Base-by-base conservation (phyloP, 2,113 vertebrate species). In the Leptosomus discolor region DNA sequence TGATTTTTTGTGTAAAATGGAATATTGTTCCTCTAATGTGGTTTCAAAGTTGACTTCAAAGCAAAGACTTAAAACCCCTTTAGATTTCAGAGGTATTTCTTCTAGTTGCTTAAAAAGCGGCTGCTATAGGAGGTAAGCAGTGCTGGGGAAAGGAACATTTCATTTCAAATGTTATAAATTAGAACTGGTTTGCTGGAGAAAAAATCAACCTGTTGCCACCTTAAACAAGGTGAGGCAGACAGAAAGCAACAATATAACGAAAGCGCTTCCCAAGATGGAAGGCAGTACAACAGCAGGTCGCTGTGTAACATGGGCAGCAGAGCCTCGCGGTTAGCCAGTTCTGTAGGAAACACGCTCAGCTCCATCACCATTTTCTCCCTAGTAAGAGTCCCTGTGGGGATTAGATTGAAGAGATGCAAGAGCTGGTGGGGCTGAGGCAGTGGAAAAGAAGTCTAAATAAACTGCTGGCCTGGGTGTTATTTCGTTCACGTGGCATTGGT, bases 251-350 rank as follows among this genome's bases (percentile, higher is more conserved):
- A 46, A 15, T 4, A 7, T 18, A 30, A 69, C 32, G 79, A 41
- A 83, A 90, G 76, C 60, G 2, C 60, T 64, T 36, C 67, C 76
- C 56, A 26, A 30, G 48, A 17, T 5, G 21, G 48, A 39, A 53
- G 65, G 58, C 37, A 65, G 90, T 63, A 8, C 27, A 32, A 29
- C 23, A 53, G 53, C 80, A 32, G 70, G 15, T 41, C 0, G 2
- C 2, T 29, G 79, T 7, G 45, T 27, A 16, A 32, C 20, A 5
- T 8, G 63, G 56, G 39, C 54, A 75, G 74, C 41, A 46, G 24
- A 56, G 85, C 75, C 63, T 24, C 1, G 1, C 1, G 1, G 22
- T 36, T 10, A 16, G 24, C 56, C 37, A 11, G 0, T 11, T n/a
- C 53, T 27, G 36, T 4, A 46, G 58, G 41, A 67, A 57, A 34